These are phyloP conservation scores for Amia ocellicauda DNA, from an alignment of 2,113 vertebrate species.

Conservation along the genomic window DNA sequence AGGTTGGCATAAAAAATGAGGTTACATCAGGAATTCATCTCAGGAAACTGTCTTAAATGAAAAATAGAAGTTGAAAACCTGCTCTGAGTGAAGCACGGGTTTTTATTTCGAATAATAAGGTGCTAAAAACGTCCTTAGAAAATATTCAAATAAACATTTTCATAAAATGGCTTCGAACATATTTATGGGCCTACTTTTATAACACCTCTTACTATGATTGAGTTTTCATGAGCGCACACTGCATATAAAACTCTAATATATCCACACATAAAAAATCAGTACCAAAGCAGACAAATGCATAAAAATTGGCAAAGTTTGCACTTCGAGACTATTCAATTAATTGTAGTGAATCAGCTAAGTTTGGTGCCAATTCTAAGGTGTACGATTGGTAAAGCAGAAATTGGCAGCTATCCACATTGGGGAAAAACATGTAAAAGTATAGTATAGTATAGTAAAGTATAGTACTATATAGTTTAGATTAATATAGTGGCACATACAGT, in stretches of 20 bases:
- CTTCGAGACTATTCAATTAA: too few species aligned
- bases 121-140: constrained; percentile 12
- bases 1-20: constrained; percentile 25
- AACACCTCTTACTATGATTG: constrained; percentile 2
- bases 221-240: not conserved
- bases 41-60: constrained; percentile 16
- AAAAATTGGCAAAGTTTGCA: too few species aligned
- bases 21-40: constrained; percentile 12
- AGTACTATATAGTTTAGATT: too few species aligned
- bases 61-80: too few species aligned
- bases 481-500: too few species aligned
- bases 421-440: too few species aligned
- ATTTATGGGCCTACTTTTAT: constrained; percentile 26
- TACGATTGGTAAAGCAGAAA: too few species aligned
- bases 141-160: constrained; percentile 25
- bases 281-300: not conserved
- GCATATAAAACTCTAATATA: not conserved
- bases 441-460: too few species aligned
- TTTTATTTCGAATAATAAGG: constrained; percentile 14
- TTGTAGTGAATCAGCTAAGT: too few species aligned
- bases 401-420: too few species aligned
- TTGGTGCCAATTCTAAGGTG: too few species aligned
- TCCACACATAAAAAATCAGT: not conserved
- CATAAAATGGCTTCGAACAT: constrained; percentile 4
- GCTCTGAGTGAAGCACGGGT: too few species aligned